Base-by-base conservation (phyloP, 2,797 vertebrate species). In the Danio tinwini region DNA sequence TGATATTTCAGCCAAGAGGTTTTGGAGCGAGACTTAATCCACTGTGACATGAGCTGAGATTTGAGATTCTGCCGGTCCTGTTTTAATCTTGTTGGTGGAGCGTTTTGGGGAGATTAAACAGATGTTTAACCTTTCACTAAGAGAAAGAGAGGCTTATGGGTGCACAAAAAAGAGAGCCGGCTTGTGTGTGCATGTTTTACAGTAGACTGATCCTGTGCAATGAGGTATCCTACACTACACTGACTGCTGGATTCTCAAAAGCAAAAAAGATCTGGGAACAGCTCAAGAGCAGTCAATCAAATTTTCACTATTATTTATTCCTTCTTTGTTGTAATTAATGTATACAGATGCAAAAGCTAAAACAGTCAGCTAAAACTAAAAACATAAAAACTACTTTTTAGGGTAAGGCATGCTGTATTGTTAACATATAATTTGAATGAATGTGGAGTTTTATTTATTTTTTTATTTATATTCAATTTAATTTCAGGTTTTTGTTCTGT, bases 11-110 rank as follows among this genome's bases (percentile, higher is more conserved):
- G 76, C 59, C 82, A 42, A 59, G 59, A 77, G 76, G 47, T 70
- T 86, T 77, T 78, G 73, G 82, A 76, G 77, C 82, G 80, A 80
- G 76, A 81, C 76, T 82, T 82, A 85, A 88, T 80, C 79, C 55
- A 72, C 84, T 82, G 84, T 88, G 77, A 67, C 40, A 50, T 29
- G 81, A 83, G 83, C 88, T 86, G 86, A 84, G 82, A 74, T 90
- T 83, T 45, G 53, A 72, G 78, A 79, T 81, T 85, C 83, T 85
- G 78, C 83, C 61, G 85, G 82, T 83, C 64, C 82, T 55, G 9
- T 77, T 87, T 78, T 91, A 92, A 92, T 90, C 87, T 82, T 59
- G 61, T 91, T 92, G 90, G 67, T 85, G 68, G 76, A 56, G 79
- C 83, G 80, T 87, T 83, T 76, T 37, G 45, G 40, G 81, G 59